Conservation (phyloP, 2,797 vertebrate species). For the Nannoperca obscura region DNA sequence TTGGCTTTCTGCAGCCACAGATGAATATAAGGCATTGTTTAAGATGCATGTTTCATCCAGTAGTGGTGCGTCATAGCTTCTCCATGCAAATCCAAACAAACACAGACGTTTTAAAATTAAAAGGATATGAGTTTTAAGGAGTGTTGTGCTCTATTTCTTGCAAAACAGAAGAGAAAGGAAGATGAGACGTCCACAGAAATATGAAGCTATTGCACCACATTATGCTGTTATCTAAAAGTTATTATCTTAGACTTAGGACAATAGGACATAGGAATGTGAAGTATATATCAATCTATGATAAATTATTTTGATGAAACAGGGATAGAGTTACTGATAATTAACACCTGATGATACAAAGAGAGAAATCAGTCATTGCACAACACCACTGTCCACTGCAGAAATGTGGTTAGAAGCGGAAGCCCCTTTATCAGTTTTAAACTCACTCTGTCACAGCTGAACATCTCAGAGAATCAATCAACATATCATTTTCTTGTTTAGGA, state of each 20-base stretch:
- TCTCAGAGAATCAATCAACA: not conserved
- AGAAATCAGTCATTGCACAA: not conserved
- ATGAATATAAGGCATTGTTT: not conserved
- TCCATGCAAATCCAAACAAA: slow-evolving; percentile 20
- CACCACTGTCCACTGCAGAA: not conserved
- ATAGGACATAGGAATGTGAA: not conserved
- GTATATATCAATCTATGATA: not conserved
- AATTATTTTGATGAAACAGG: not conserved
- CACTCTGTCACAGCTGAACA: not conserved
- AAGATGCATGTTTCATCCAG: slow-evolving; percentile 2
- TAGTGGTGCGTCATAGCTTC: not conserved
- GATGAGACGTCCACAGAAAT: slow-evolving; percentile 9
- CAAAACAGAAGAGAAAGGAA: slow-evolving; percentile 1
- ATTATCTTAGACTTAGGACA: not conserved
- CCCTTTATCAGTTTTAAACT: not conserved
- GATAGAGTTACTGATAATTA: not conserved
- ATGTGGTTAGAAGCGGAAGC: not conserved
- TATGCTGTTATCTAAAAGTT: not conserved
- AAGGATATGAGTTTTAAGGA: not conserved
- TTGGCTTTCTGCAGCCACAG: not conserved
- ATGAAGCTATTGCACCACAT: slow-evolving; percentile 16
- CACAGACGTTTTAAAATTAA: not conserved
- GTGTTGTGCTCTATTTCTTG: not conserved
- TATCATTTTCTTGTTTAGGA: not conserved
- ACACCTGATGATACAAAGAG: not conserved